phyloP scores from a whole-genome alignment of 2,113 vertebrate species.

The Phyllopteryx taeniolatus region DNA sequence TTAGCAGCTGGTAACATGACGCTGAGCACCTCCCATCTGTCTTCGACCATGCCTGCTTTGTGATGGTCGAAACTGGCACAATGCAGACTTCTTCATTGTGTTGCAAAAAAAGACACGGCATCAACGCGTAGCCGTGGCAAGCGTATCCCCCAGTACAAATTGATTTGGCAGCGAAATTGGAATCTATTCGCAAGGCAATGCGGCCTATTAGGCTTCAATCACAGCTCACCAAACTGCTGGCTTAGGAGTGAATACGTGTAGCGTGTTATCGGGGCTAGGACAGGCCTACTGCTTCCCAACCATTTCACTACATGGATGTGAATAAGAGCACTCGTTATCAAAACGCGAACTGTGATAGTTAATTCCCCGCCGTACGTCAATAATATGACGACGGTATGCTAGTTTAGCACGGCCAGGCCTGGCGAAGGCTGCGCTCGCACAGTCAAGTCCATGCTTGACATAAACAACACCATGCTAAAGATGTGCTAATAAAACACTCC shows the following conservation, averaged over 20 bases:
- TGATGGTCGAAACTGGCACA: conserved; percentile 50
- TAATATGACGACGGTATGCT: conserved; percentile 8
- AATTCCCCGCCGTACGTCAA: not conserved
- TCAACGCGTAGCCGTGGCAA: not conserved
- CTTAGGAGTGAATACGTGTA: conserved; percentile 5
- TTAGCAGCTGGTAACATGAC: not conserved
- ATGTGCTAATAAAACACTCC: not conserved
- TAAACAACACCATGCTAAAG: conserved; percentile 15
- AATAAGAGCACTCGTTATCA: not conserved
- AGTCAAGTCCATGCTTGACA: conserved; percentile 22
- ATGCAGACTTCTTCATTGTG: conserved; percentile 10
- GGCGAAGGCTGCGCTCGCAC: conserved; percentile 6
- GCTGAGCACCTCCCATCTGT: conserved; percentile 59
- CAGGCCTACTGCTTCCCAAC: conserved; percentile 1
- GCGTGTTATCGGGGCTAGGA: conserved; percentile 11
- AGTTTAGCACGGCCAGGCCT: conserved; percentile 45
- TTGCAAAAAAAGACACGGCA: not conserved
- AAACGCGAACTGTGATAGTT: fast-evolving
- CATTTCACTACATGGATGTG: not conserved
- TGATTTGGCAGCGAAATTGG: not conserved
- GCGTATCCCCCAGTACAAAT: not conserved
- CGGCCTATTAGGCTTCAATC: conserved; percentile 50
- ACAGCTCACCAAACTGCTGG: conserved; percentile 28
- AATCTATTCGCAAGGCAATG: conserved; percentile 11
- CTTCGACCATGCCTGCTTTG: conserved; percentile 50